A percentile compares a stretch with the other conserved stretches of the same genome.
phyloP scores from a whole-genome alignment of 2,113 vertebrate species.

The Chaetura pelagica region DNA sequence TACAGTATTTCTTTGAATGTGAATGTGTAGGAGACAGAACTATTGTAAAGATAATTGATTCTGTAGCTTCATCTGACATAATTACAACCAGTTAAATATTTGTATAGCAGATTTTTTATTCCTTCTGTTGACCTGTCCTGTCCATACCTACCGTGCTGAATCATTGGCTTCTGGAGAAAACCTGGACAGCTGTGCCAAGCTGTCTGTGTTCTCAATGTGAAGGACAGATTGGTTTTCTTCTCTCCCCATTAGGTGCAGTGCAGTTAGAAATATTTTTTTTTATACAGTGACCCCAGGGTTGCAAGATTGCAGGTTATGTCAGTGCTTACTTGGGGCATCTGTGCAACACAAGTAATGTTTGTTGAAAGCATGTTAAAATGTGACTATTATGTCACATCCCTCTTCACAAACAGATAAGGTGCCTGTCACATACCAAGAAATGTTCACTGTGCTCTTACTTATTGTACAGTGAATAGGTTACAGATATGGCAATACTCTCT shows the following conservation, averaged over 20 bases:
- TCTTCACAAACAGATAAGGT: background rate
- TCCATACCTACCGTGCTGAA: background rate
- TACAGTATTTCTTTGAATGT: background rate
- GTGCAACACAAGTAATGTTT: background rate
- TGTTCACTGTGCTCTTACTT: background rate
- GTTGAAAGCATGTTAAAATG: background rate
- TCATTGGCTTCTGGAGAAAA: conserved; percentile 21
- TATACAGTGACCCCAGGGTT: background rate
- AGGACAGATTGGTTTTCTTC: background rate
- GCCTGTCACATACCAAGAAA: background rate
- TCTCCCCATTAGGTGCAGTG: background rate
- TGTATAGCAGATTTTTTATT: background rate
- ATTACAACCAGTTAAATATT: background rate
- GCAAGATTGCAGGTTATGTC: background rate
- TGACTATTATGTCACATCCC: background rate
- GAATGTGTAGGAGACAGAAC: background rate
- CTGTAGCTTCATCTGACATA: background rate
- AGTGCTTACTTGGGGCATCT: background rate
- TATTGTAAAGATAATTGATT: background rate
- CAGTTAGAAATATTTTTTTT: background rate
- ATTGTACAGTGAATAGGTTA: background rate
- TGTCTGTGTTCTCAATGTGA: background rate
- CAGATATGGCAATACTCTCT: background rate
- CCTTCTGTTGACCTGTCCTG: background rate
- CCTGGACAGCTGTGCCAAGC: background rate